phyloP scores from a whole-genome alignment of 2,888 invertebrate genomes.

The Fragum sueziense region DNA sequence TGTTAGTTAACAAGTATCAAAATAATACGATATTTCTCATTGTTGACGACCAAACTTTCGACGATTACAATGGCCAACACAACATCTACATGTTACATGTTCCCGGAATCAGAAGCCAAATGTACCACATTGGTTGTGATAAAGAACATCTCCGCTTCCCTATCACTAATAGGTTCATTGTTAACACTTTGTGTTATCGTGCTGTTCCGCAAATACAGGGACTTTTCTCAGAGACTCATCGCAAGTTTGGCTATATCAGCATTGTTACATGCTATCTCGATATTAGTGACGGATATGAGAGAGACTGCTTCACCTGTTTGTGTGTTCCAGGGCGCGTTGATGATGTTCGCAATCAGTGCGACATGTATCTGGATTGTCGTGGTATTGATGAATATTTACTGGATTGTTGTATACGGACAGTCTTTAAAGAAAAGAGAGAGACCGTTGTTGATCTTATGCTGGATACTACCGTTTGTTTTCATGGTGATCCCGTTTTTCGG shows the following conservation, averaged over 20 bases:
- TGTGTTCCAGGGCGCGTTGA: slow-evolving; percentile 29
- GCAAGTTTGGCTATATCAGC: slow-evolving; percentile 32
- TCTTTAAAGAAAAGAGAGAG: slow-evolving; percentile 24
- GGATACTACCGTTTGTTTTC: slow-evolving; percentile 31
- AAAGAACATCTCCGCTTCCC: slow-evolving; percentile 7
- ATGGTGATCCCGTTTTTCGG: slow-evolving; percentile 26
- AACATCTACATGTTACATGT: slow-evolving; percentile 11
- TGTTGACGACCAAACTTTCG: too few relatives aligned
- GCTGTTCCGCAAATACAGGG: background rate
- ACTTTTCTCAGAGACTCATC: slow-evolving; percentile 14
- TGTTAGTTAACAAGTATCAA: too few relatives aligned
- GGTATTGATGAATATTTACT: slow-evolving; percentile 35
- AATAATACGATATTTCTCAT: too few relatives aligned
- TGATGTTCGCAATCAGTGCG: slow-evolving; percentile 35
- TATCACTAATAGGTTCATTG: slow-evolving; percentile 17
- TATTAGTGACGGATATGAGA: slow-evolving; percentile 23
- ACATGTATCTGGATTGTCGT: slow-evolving; percentile 27
- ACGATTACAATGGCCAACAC: background rate
- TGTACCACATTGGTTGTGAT: slow-evolving; percentile 17
- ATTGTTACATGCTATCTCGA: slow-evolving; percentile 16
- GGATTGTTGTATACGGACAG: slow-evolving; percentile 10
- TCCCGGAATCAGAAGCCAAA: slow-evolving; percentile 6
- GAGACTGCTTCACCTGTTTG: slow-evolving; percentile 21
- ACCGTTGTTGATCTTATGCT: slow-evolving; percentile 16
- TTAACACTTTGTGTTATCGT: slow-evolving; percentile 17